These are phyloP conservation scores for Sebastes melanostomus DNA, from an alignment of 2,797 vertebrate species.

Conservation along the genomic window DNA sequence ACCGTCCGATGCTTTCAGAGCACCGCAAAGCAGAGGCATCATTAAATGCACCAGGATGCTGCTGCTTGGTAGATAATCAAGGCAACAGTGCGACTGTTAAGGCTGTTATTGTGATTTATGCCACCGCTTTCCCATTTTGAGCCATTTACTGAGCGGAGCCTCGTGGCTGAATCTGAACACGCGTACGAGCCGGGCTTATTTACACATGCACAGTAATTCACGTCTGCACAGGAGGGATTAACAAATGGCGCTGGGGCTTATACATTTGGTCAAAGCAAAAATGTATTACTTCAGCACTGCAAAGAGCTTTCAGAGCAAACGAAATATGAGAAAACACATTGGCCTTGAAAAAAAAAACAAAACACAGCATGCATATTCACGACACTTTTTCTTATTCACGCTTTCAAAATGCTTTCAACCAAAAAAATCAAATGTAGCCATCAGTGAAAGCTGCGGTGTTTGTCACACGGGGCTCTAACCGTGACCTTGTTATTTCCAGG, in stretches of 20 bases:
- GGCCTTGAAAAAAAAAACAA: neutral
- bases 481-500: slow-evolving; percentile 14
- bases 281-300: neutral
- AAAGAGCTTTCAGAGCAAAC: slow-evolving; percentile 2
- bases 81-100: slow-evolving; percentile 43
- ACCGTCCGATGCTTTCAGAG: neutral
- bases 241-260: slow-evolving; percentile 19
- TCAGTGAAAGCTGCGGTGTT: neutral
- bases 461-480: neutral
- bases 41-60: slow-evolving; percentile 43
- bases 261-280: slow-evolving; percentile 1
- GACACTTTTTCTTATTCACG: neutral
- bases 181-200: slow-evolving; percentile 47
- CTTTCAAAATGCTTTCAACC: neutral
- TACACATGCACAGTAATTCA: slow-evolving; percentile 51
- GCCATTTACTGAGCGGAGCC: slow-evolving; percentile 43
- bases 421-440: neutral
- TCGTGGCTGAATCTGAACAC: slow-evolving; percentile 43
- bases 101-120: slow-evolving; percentile 68
- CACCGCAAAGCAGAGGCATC: slow-evolving; percentile 25
- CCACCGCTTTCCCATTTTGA: slow-evolving; percentile 41
- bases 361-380: neutral
- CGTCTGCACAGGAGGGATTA: slow-evolving; percentile 51
- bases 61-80: slow-evolving; percentile 62
- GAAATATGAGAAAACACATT: neutral